Evolutionary conservation across 1,140 invertebrate species (phyloP).

Genomic region (Drosophila ercepeae): DNA sequence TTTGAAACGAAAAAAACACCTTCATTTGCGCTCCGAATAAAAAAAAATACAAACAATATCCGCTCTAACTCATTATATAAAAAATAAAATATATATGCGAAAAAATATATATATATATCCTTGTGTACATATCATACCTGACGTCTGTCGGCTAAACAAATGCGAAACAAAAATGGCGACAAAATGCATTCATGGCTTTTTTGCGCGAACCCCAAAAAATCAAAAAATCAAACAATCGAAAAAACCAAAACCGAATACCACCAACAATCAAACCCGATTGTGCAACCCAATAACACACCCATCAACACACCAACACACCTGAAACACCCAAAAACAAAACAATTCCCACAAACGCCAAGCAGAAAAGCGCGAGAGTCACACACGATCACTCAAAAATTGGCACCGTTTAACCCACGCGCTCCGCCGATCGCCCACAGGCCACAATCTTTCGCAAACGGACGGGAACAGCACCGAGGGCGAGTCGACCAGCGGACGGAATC

Average conservation of each 20-base stretch:
- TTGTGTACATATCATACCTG: slow-evolving; percentile 38
- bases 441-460: slow-evolving; percentile 95
- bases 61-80: slow-evolving; percentile 45
- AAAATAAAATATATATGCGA: slow-evolving; percentile 23
- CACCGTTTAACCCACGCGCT: slow-evolving; percentile 84
- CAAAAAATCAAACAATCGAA: slow-evolving; percentile 21
- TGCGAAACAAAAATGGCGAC: slow-evolving; percentile 66
- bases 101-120: slow-evolving; percentile 25
- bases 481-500: slow-evolving; percentile 87
- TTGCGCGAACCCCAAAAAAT: slow-evolving; percentile 53
- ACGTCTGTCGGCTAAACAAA: slow-evolving; percentile 72
- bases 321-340: slow-evolving; percentile 21
- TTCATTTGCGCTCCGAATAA: slow-evolving; percentile 57
- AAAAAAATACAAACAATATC: slow-evolving; percentile 38
- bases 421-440: slow-evolving; percentile 88
- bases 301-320: slow-evolving; percentile 31
- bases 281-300: slow-evolving; percentile 34
- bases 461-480: slow-evolving; percentile 94
- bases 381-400: slow-evolving; percentile 84
- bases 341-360: slow-evolving; percentile 45
- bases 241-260: slow-evolving; percentile 17
- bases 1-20: slow-evolving; percentile 47
- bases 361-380: slow-evolving; percentile 84
- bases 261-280: slow-evolving; percentile 29
- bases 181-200: slow-evolving; percentile 82